Evolutionary conservation across 2,113 vertebrate genomes (phyloP).

Genomic region (Neogobius melanostomus): DNA sequence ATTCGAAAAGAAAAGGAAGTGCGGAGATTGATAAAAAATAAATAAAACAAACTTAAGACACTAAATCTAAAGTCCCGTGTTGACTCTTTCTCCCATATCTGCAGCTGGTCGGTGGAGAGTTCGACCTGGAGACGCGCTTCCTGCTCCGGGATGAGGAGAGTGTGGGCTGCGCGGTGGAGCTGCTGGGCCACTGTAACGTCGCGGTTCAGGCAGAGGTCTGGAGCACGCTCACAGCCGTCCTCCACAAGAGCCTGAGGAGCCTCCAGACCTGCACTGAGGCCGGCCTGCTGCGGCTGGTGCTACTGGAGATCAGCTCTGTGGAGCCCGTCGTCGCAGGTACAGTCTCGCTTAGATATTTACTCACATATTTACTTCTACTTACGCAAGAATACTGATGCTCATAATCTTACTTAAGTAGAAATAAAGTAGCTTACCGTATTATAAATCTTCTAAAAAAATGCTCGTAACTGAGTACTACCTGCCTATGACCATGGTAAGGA

Average conservation of each 20-base stretch:
- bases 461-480: too few species aligned
- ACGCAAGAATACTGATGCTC: too few species aligned
- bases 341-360: too few species aligned
- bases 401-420: too few species aligned
- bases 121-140: conserved; percentile 98
- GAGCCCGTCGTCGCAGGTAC: conserved; percentile 98
- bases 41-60: too few species aligned
- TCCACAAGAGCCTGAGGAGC: conserved; percentile 95
- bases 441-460: too few species aligned
- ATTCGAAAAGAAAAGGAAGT: too few species aligned
- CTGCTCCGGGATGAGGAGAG: conserved; percentile 95
- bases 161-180: conserved; percentile 94
- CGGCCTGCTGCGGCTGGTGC: conserved; percentile 91
- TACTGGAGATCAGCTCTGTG: conserved; percentile 88
- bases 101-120: conserved; percentile 95
- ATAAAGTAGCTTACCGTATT: too few species aligned
- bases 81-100: not conserved
- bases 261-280: conserved; percentile 96
- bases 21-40: too few species aligned
- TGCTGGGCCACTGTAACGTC: conserved; percentile 91
- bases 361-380: too few species aligned
- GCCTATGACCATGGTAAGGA: too few species aligned
- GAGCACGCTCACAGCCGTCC: conserved; percentile 98
- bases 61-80: too few species aligned
- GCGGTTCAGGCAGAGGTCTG: conserved; percentile 97